phyloP scores from a whole-genome alignment of 37 sponge, comb jelly and placozoan species.

The Corticium candelabrum region DNA sequence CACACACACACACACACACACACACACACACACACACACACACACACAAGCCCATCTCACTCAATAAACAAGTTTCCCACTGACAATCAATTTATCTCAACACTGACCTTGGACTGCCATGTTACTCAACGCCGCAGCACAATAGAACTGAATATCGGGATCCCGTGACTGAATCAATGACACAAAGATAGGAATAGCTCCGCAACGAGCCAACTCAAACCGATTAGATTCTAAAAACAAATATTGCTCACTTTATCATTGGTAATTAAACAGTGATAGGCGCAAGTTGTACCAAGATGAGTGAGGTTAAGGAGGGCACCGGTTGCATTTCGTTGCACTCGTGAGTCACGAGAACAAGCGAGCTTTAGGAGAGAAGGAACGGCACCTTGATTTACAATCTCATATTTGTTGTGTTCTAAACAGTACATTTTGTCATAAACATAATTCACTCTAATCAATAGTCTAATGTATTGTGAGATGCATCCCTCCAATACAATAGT shows the following conservation, averaged over 20 bases:
- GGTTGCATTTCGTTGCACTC: conserved; percentile 67
- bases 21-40: conserved; percentile 30
- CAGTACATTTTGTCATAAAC: no score
- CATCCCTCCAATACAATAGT: no score
- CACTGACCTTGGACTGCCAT: conserved; percentile 60
- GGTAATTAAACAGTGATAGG: background rate
- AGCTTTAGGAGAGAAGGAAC: conserved; percentile 44
- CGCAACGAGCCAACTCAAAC: conserved; percentile 35
- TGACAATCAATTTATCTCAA: background rate
- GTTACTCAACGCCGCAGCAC: conserved; percentile 82
- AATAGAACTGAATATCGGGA: conserved; percentile 72
- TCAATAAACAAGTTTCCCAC: background rate
- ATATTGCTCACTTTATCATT: background rate
- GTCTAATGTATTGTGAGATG: no score
- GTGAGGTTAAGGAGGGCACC: conserved; percentile 78
- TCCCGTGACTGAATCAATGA: conserved; percentile 49
- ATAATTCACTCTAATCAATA: no score
- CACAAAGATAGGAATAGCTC: conserved; percentile 55
- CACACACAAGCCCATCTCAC: background rate
- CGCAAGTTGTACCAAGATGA: conserved; percentile 42
- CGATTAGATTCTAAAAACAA: conserved; percentile 43
- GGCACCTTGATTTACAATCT: conserved; percentile 61
- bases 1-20: conserved; percentile 31
- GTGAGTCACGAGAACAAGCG: conserved; percentile 23
- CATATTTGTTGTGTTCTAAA: conserved; percentile 58